Base-by-base conservation (phyloP, 2,888 invertebrate genomes). In the Sicus ferrugineus region DNA sequence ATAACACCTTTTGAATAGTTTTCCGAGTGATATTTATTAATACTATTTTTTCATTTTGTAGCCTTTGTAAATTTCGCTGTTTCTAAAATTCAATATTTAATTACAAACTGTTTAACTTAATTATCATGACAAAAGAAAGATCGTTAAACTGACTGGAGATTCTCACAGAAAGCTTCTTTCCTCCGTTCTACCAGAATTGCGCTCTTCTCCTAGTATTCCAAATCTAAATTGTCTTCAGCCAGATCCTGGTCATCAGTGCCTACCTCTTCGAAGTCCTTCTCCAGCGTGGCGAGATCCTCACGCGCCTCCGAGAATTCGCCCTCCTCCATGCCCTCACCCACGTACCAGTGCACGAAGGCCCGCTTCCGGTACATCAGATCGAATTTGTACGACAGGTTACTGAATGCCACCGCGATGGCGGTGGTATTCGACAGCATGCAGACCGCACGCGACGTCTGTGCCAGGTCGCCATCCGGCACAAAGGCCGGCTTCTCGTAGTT, bases 261-360 rank as follows among this genome's bases (percentile, higher is more conserved):
- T 50, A 85, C 82, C 77, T 85, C 86, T 70, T 83, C 80, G 61
- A 83, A 86, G 70, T 86, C 85, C 21, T 76, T 78, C 66, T 85
- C 85, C 16, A 86, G 74, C 52, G 78, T 77, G 0, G 84, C 84
- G 30, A 84, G 79, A 72, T 86, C 81, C 61, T 86, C 85, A 2
- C 86, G 77, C 0, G 86, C 84, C 75, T 86, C 86, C 1, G 76
- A 79, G 70, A 86, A 86, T 70, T 86, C 84, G 38, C 82, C 82
- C 70, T 84, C 82, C 75, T 86, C 86, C 84, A 86, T 84, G 66
- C 86, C 86, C 74, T 86, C 86, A 28, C 82, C 82, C 6, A 85
- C 89, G 81, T 88, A 95, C 97, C 97, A 97, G 85, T 97, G 97
- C 73, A 97, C 95, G 81, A 98, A 98, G 63, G 97, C 97, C 16